Base-by-base conservation (phyloP, 2,113 vertebrate species). In the Collichthys lucidus region DNA sequence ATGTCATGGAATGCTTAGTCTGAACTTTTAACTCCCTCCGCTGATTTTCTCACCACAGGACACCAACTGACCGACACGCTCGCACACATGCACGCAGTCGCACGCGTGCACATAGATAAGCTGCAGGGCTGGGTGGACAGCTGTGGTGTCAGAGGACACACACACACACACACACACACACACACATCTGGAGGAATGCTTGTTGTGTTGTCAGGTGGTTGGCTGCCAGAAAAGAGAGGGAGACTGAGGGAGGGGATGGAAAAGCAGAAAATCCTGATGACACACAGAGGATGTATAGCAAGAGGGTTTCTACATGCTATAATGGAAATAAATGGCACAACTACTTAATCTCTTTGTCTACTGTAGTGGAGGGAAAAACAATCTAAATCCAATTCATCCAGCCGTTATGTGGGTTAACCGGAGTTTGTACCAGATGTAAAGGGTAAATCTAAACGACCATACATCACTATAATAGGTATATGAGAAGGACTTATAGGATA, bases 171-270 rank as follows among this genome's bases (percentile, higher is more conserved):
- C n/a, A n/a, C n/a, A n/a, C n/a, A 57, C 59, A 63, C 53, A 47
- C 44, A 57, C 19, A 44, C 56, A 76, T 93, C 92, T 94, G 94
- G 93, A 92, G 80, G 91, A 92, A 76, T 55, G 74, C 90, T 93
- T 88, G 75, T 86, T 85, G 77, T 88, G 83, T 79, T 84, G 87
- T 86, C 77, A 84, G 79, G 81, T 77, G 76, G 67, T 52, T 29
- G 50, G 72, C 79, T 90, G 89, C 91, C 89, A 91, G 74, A 82
- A n/a, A 72, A 89, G 59, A 44, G 19, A 71, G 67, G 52, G 55
- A 67, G 68, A n/a, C 15, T 15, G 82, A 77, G 65, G 55, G 55
- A 67, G 68, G 59, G 40, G 83, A 44, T 55, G 49, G 77, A 72
- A 55, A 67, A 47, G 15, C 1, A 35, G 26, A 24, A 42, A 74